A percentile compares a stretch with the other conserved stretches of the same genome.
Conservation (phyloP, 2,888 invertebrate species). For the Cenopis cana region DNA sequence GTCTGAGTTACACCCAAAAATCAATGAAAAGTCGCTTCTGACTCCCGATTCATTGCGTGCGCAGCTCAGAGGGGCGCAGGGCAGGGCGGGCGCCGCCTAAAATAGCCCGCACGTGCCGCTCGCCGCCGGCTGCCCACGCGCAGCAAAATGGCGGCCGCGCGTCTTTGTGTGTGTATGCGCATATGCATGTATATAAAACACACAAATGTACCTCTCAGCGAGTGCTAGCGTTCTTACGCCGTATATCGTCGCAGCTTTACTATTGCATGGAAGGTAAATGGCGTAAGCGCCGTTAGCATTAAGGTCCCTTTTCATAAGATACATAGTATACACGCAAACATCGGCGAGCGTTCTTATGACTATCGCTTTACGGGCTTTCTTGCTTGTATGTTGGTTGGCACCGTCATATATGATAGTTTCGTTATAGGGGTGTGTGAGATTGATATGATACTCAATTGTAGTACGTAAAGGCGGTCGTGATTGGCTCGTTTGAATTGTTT, state of each 20-base stretch:
- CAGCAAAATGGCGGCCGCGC: constrained; percentile 78
- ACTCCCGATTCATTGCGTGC: constrained; percentile 40
- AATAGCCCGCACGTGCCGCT: constrained; percentile 84
- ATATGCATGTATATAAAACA: constrained; percentile 17
- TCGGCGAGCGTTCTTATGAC: constrained; percentile 4
- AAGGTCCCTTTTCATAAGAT: background rate
- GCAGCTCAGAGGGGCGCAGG: constrained; percentile 63
- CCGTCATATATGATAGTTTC: constrained; percentile 11
- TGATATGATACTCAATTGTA: constrained; percentile 62
- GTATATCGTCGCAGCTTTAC: background rate
- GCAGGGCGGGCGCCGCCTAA: constrained; percentile 72
- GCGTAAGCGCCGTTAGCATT: background rate
- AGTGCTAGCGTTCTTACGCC: constrained; percentile 4
- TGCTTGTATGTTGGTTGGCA: background rate
- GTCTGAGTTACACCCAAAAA: constrained; percentile 10
- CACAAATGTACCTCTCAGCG: background rate
- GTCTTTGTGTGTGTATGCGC: constrained; percentile 47
- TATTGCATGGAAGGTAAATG: background rate
- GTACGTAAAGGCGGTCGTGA: constrained; percentile 33
- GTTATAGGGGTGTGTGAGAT: constrained; percentile 63
- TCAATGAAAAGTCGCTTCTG: constrained; percentile 31
- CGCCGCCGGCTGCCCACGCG: constrained; percentile 80
- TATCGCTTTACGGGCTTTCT: background rate
- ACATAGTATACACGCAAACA: constrained; percentile 15
- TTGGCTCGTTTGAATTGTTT: constrained; percentile 37